Percentiles rank a stretch among this genome's conserved stretches.
phyloP scores from a whole-genome alignment of 1,140 invertebrate genomes.

The Ptiloglossa arizonensis region DNA sequence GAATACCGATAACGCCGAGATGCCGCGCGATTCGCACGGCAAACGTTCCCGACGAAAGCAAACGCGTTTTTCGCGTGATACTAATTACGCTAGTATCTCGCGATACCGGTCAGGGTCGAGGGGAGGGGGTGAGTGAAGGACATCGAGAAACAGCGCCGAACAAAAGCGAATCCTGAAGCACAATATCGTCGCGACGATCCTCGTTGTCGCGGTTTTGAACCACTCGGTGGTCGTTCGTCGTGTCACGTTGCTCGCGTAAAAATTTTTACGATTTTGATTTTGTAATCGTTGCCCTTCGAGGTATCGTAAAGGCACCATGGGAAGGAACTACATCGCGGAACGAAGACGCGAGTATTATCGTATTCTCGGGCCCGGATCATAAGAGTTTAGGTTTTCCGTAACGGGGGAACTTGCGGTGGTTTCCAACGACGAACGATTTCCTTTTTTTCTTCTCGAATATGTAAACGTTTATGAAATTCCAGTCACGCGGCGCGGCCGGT shows the following conservation, averaged over 20 bases:
- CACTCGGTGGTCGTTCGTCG: no score
- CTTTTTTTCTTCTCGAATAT: background rate
- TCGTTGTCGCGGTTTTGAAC: no score
- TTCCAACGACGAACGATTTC: background rate
- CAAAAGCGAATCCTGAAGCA: background rate
- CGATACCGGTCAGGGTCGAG: background rate
- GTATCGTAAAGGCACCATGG: background rate
- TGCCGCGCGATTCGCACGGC: conserved; percentile 29
- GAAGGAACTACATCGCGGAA: background rate
- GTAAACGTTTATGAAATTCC: background rate
- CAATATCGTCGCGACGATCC: no score
- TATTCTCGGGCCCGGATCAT: background rate
- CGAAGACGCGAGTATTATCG: background rate
- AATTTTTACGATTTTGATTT: conserved; percentile 33
- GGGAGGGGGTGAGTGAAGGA: no score
- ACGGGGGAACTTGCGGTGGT: background rate
- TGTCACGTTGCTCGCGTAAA: conserved; percentile 4
- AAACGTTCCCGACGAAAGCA: conserved; percentile 13
- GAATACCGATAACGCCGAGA: conserved; percentile 33
- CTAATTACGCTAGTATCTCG: conserved; percentile 27
- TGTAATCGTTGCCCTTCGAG: conserved; percentile 18
- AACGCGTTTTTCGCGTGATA: conserved; percentile 28
- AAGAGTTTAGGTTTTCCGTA: background rate
- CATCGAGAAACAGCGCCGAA: background rate
- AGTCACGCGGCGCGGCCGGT: background rate